Evolutionary conservation across 1,140 invertebrate genomes (phyloP).

Genomic region (Drosophila trapezifrons): DNA sequence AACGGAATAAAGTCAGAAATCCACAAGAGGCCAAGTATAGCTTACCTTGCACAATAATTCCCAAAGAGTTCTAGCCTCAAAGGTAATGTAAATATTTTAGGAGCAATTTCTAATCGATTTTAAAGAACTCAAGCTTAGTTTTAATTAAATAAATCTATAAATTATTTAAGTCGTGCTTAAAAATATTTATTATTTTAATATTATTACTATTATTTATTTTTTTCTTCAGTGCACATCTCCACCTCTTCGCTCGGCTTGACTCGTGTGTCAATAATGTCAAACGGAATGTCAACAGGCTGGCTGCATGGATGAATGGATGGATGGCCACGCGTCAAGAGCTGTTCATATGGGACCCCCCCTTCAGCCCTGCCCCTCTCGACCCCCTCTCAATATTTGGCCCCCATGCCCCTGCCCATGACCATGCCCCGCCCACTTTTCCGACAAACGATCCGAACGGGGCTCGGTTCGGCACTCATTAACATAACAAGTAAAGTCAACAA

Average conservation of each 20-base stretch:
- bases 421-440: slow-evolving; percentile 30
- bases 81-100: too few species aligned
- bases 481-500: slow-evolving; percentile 82
- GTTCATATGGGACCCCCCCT: slow-evolving; percentile 16
- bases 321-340: slow-evolving; percentile 69
- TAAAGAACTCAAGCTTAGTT: neutral
- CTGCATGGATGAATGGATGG: slow-evolving; percentile 5
- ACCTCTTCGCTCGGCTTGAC: slow-evolving; percentile 40
- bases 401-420: slow-evolving; percentile 4
- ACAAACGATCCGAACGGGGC: slow-evolving; percentile 34
- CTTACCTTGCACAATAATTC: too few species aligned
- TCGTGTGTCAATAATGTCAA: slow-evolving; percentile 80
- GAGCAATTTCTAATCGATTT: too few species aligned
- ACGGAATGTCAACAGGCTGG: slow-evolving; percentile 73
- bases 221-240: neutral
- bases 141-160: neutral
- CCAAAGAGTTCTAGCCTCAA: too few species aligned
- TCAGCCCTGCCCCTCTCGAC: too few species aligned
- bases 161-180: too few species aligned
- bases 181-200: neutral
- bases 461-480: slow-evolving; percentile 69
- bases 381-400: neutral
- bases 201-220: too few species aligned
- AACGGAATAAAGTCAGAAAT: too few species aligned
- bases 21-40: too few species aligned